A percentile compares a stretch with the other conserved stretches of the same genome.
Conservation (phyloP, 2,888 invertebrate genomes). For the Molorchus minor region DNA sequence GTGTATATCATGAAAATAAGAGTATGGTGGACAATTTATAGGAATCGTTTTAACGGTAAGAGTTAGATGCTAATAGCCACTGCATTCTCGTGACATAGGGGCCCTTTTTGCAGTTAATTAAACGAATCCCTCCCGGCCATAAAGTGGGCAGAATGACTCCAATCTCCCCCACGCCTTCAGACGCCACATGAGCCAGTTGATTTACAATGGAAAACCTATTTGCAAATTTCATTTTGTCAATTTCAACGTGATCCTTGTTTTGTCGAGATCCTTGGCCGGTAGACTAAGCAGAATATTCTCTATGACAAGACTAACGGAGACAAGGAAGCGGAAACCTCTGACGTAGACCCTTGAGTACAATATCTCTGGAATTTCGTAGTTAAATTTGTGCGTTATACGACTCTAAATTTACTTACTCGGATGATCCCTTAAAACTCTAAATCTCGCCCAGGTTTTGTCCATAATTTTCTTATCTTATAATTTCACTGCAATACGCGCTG, state of each 20-base stretch:
- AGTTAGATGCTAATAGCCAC: neutral
- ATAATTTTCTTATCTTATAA: neutral
- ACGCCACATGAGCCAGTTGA: neutral
- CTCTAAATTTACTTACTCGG: conserved; percentile 39
- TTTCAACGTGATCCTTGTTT: conserved; percentile 1
- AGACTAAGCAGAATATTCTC: conserved; percentile 31
- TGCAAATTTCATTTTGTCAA: conserved; percentile 5
- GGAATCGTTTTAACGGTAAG: too few species aligned
- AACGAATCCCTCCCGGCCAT: neutral
- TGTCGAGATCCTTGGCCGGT: conserved; percentile 5
- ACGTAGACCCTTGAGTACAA: conserved; percentile 37
- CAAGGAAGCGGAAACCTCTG: conserved; percentile 36
- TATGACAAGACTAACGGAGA: conserved; percentile 35
- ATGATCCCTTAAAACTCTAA: conserved; percentile 35
- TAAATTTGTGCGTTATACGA: conserved; percentile 41
- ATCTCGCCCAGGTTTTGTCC: conserved; percentile 13
- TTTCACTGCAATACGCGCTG: conserved; percentile 6
- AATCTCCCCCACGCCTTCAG: neutral
- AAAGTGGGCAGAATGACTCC: neutral
- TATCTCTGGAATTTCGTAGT: conserved; percentile 37
- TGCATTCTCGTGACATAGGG: neutral
- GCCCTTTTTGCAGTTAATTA: neutral
- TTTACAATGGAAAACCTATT: neutral
- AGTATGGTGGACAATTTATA: too few species aligned
- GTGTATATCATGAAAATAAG: too few species aligned